Conservation (phyloP, 2,888 invertebrate genomes). For the Eupithecia vulgata region DNA sequence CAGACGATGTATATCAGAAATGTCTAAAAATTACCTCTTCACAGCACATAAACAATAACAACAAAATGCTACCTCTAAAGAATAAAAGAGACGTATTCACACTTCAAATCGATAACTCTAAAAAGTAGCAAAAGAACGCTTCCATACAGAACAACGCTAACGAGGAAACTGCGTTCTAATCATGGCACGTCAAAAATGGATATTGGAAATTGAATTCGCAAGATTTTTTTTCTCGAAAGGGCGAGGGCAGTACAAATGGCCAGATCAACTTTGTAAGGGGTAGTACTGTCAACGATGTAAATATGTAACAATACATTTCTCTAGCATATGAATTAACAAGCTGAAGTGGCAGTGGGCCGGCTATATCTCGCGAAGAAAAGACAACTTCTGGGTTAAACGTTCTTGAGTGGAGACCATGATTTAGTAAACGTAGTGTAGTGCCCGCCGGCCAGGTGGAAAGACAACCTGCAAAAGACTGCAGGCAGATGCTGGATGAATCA, state of each 20-base stretch:
- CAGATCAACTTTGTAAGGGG: constrained; percentile 83
- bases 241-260: constrained; percentile 79
- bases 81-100: constrained; percentile 21
- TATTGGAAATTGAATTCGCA: constrained; percentile 81
- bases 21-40: too few species aligned
- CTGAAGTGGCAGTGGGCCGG: too few species aligned
- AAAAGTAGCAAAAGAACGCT: constrained; percentile 62
- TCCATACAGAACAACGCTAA: constrained; percentile 67
- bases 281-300: constrained; percentile 48
- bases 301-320: not conserved
- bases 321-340: too few species aligned
- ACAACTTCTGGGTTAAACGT: too few species aligned
- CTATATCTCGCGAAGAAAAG: too few species aligned
- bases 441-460: too few species aligned
- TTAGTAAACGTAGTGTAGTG: too few species aligned
- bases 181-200: constrained; percentile 83
- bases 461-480: too few species aligned
- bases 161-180: constrained; percentile 83
- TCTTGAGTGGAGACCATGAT: too few species aligned
- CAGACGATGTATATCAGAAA: too few species aligned
- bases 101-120: constrained; percentile 59
- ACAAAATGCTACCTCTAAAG: not conserved
- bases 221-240: constrained; percentile 71
- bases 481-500: too few species aligned
- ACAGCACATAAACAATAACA: too few species aligned